Evolutionary conservation across 2,797 vertebrate species (phyloP).

Genomic region (Darevskia nairensis): DNA sequence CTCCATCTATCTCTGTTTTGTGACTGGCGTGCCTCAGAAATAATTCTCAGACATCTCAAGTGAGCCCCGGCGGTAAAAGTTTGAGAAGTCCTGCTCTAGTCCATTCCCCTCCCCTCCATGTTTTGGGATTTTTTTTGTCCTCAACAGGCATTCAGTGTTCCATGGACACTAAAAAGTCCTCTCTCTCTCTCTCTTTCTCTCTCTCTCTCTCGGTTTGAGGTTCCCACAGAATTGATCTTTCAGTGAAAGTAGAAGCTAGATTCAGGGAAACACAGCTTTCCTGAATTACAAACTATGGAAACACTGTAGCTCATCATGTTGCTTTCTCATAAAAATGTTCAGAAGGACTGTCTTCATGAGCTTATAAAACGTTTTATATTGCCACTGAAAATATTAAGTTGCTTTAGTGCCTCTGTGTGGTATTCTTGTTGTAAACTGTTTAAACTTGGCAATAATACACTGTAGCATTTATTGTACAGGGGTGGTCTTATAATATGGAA

Average conservation of each 20-base stretch:
- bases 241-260: background rate
- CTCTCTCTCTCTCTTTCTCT: too few relatives aligned
- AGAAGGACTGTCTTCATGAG: conserved; percentile 36
- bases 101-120: too few relatives aligned
- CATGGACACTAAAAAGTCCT: too few relatives aligned
- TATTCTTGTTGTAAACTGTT: conserved; percentile 45
- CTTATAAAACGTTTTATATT: conserved; percentile 49
- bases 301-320: conserved; percentile 44
- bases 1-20: too few relatives aligned
- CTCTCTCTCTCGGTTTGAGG: too few relatives aligned
- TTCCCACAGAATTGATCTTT: background rate
- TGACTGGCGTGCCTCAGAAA: too few relatives aligned
- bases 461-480: conserved; percentile 17
- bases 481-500: background rate
- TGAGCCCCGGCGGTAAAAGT: too few relatives aligned
- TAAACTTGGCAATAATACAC: conserved; percentile 51
- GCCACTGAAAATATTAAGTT: conserved; percentile 27
- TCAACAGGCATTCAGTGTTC: too few relatives aligned
- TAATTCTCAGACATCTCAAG: too few relatives aligned
- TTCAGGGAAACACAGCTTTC: conserved; percentile 43
- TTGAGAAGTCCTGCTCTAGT: too few relatives aligned
- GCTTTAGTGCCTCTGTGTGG: conserved; percentile 25
- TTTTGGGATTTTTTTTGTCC: too few relatives aligned
- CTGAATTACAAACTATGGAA: conserved; percentile 42
- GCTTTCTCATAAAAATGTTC: conserved; percentile 41